Base-by-base conservation (phyloP, 2,888 invertebrate species). In the Drosophila yooni region DNA sequence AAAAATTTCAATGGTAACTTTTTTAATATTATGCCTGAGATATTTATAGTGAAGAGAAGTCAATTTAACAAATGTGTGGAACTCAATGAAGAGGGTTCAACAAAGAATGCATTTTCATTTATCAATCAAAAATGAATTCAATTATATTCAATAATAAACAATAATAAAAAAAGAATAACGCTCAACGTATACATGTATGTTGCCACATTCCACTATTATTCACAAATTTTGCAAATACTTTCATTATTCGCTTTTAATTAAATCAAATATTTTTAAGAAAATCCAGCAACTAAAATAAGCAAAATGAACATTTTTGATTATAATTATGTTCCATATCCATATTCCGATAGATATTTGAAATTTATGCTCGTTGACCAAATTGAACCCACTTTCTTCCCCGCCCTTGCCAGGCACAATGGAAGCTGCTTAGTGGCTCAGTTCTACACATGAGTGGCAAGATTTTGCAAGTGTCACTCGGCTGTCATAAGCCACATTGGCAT, bases 381-480 rank as follows among this genome's bases (percentile, higher is more conserved):
- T 21, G 13, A 46, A 15, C 18, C 18, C 38, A 18, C 3, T 38
- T 38, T 18, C 18, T 3, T 18, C 3, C 15, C 13, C 13, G 13
- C 3, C 34, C 1, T 34, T 4, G 34, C 34, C 34, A 1, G 5
- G 5, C 43, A 43, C 43, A 21, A 40, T 40, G 40, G 40, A 11
- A 21, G 40, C 40, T 21, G 13, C 1, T 21, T 2, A 1, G 11
- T n/a, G 27, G 27, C 50, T 56, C 34, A 33, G 15, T 58, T 48
- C 34, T 2, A 40, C 29, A 29, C 25, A 52, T 66, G 58, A 59
- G 54, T 67, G 50, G 29, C 54, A 13, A 25, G 34, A 59, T 54
- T 65, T 56, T 64, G 40, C 57, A 34, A 52, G 53, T 82, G 80
- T 76, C 83, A 80, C 53, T 59, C 50, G 73, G 48, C 66, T 84